These are phyloP conservation scores for Zaprionus gabonicus DNA, from an alignment of 1,140 invertebrate genomes.

Conservation along the genomic window DNA sequence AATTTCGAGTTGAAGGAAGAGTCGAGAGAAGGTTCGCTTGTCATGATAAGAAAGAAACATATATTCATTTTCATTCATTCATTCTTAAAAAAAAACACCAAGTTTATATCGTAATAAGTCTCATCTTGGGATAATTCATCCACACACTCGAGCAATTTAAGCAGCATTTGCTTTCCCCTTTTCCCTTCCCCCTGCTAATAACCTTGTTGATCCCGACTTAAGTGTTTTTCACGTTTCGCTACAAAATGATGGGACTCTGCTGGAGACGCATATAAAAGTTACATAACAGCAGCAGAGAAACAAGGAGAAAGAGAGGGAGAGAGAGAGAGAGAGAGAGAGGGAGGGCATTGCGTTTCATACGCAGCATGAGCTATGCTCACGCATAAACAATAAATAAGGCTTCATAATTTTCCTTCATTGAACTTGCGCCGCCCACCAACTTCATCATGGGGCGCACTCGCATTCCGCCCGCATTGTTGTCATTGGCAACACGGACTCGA, in stretches of 20 bases:
- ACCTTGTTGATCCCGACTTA: constrained; percentile 7
- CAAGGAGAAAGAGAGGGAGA: neutral
- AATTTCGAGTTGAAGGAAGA: no score
- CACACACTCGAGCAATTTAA: neutral
- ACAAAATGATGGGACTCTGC: constrained; percentile 17
- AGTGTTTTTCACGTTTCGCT: constrained; percentile 5
- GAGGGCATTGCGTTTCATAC: constrained; percentile 20
- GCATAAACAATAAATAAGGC: constrained; percentile 83
- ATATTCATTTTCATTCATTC: no score
- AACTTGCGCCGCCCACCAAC: constrained; percentile 52
- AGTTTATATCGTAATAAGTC: neutral
- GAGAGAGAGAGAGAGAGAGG: neutral
- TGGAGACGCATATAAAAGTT: constrained; percentile 44
- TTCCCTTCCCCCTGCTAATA: neutral
- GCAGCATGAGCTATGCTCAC: constrained; percentile 74
- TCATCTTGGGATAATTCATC: neutral
- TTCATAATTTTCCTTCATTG: constrained; percentile 83
- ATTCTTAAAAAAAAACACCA: no score
- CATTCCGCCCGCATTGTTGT: constrained; percentile 75
- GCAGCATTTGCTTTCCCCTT: neutral
- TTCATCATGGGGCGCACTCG: constrained; percentile 55
- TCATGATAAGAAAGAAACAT: no score
- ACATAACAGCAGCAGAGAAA: constrained; percentile 35
- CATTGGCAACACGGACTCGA: constrained; percentile 68
- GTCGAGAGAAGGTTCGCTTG: no score